phyloP scores from a whole-genome alignment of 1,140 invertebrate species.

The Monomorium pharaonis region DNA sequence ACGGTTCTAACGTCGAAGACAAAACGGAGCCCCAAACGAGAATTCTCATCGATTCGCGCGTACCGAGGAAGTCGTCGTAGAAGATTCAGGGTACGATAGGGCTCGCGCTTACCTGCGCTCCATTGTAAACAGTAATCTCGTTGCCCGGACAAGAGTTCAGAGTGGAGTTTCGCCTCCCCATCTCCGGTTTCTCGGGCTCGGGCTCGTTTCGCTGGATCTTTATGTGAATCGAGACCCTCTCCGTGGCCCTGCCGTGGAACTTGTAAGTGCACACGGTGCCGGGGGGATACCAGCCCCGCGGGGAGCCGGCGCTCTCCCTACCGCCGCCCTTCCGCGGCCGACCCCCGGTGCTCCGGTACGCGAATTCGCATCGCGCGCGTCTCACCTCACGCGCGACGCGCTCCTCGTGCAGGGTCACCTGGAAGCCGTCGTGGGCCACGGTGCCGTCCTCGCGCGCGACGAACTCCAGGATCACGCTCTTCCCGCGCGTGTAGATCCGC shows the following conservation, averaged over 20 bases:
- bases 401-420: constrained; percentile 79
- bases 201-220: constrained; percentile 76
- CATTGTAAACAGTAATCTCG: constrained; percentile 80
- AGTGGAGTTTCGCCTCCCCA: constrained; percentile 67
- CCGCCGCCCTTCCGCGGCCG: constrained; percentile 59
- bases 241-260: constrained; percentile 74
- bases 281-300: constrained; percentile 78
- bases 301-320: constrained; percentile 73
- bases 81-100: not conserved
- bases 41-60: not conserved
- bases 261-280: constrained; percentile 78
- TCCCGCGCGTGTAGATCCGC: constrained; percentile 77
- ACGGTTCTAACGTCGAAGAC: not conserved
- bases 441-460: constrained; percentile 77
- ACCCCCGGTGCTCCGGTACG: constrained; percentile 69
- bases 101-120: constrained; percentile 60
- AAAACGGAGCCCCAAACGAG: not conserved
- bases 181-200: constrained; percentile 57
- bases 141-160: constrained; percentile 77
- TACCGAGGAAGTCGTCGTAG: not conserved
- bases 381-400: constrained; percentile 20
- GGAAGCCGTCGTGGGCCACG: constrained; percentile 79
- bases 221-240: constrained; percentile 76
- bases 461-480: constrained; percentile 78
- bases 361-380: constrained; percentile 75